Percentiles rank a stretch among this genome's conserved stretches.
phyloP scores from a whole-genome alignment of 2,797 vertebrate species.

The Cossypha dichroa region DNA sequence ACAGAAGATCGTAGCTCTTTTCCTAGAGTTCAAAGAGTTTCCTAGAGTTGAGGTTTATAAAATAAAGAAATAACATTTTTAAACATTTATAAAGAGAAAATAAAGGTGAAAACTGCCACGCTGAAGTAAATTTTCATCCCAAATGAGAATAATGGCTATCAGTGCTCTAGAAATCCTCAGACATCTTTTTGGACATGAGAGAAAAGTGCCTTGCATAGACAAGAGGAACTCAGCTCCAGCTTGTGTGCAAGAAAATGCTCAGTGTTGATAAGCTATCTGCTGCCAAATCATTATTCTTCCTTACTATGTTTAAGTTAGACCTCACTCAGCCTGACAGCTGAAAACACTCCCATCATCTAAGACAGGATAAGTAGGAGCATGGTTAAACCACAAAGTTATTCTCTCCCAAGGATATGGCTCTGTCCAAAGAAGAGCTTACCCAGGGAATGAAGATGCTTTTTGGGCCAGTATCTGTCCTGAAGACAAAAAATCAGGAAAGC shows the following conservation, averaged over 20 bases:
- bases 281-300: background rate
- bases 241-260: background rate
- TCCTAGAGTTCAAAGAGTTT: background rate
- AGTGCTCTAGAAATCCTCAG: background rate
- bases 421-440: background rate
- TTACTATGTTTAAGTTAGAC: background rate
- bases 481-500: background rate
- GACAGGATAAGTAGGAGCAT: background rate
- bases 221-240: background rate
- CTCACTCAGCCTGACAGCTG: background rate
- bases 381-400: background rate
- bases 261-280: background rate
- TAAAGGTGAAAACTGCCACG: background rate
- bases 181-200: background rate
- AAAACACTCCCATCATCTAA: background rate
- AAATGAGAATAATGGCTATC: background rate
- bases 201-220: background rate
- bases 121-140: background rate
- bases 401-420: background rate
- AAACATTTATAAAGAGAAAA: background rate
- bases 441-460: background rate
- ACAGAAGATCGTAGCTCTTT: background rate
- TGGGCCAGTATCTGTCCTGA: background rate
- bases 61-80: background rate
- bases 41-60: background rate